phyloP scores from a whole-genome alignment of 2,888 invertebrate species.

The Andricus curvator region DNA sequence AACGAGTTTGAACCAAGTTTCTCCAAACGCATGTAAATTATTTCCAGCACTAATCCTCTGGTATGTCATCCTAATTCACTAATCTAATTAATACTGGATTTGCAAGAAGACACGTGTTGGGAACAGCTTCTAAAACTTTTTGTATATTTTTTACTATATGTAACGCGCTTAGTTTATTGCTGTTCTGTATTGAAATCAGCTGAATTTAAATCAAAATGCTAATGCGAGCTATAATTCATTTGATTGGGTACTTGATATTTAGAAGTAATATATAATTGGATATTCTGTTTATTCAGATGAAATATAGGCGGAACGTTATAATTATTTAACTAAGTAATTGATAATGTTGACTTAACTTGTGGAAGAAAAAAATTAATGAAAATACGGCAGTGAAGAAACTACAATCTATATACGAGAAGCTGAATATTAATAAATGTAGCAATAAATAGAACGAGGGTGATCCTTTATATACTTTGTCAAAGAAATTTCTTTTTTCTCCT shows the following conservation, averaged over 20 bases:
- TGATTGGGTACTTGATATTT: neutral
- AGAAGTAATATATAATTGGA: neutral
- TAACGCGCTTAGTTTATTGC: neutral
- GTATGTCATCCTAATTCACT: slow-evolving; percentile 10
- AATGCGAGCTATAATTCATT: neutral
- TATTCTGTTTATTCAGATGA: too few relatives aligned
- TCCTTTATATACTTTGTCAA: too few relatives aligned
- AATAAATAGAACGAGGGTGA: too few relatives aligned
- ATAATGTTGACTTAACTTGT: too few relatives aligned
- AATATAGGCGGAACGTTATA: too few relatives aligned
- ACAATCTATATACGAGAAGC: too few relatives aligned
- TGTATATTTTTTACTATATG: neutral
- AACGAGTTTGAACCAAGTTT: slow-evolving; percentile 36
- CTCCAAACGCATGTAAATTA: slow-evolving; percentile 42
- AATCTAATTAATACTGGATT: neutral
- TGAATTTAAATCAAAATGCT: neutral
- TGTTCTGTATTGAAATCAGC: neutral
- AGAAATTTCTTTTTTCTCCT: too few relatives aligned
- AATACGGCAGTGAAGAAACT: too few relatives aligned
- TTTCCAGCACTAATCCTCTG: slow-evolving; percentile 20
- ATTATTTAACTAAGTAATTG: too few relatives aligned
- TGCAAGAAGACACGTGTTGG: slow-evolving; percentile 1
- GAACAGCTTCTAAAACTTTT: neutral
- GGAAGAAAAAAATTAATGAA: too few relatives aligned
- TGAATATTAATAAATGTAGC: too few relatives aligned